These are phyloP conservation scores for Bettongia penicillata DNA, from an alignment of 2,113 vertebrate species.

Conservation along the genomic window DNA sequence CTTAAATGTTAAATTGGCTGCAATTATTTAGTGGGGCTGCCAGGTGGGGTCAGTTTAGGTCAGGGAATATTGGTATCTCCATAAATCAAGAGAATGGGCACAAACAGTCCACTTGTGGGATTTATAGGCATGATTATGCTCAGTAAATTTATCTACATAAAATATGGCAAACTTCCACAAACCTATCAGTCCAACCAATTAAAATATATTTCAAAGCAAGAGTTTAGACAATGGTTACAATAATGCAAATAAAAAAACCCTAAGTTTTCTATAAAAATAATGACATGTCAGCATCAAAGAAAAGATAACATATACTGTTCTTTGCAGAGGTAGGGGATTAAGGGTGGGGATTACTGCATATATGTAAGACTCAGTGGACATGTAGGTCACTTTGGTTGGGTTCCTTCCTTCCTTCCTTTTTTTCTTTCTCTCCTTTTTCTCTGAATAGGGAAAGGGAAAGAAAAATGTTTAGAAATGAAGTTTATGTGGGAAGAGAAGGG, in stretches of 20 bases:
- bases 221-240: not conserved
- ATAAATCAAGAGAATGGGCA: conserved; percentile 5
- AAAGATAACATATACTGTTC: not conserved
- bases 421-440: not conserved
- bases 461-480: not conserved
- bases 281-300: not conserved
- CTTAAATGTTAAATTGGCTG: not conserved
- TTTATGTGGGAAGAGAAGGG: not conserved
- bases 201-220: not conserved
- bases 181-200: not conserved
- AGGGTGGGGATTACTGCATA: not conserved
- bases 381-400: not conserved
- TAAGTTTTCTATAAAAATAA: not conserved
- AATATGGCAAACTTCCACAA: not conserved
- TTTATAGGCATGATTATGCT: not conserved
- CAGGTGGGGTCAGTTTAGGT: not conserved
- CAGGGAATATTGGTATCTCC: not conserved
- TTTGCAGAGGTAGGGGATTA: not conserved
- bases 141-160: not conserved
- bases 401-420: not conserved
- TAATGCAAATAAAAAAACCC: not conserved
- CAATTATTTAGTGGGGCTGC: not conserved
- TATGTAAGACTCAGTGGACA: not conserved
- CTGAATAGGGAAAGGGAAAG: not conserved
- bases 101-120: not conserved